Conservation (phyloP, 2,113 vertebrate species). For the Odocoileus hemionus region DNA sequence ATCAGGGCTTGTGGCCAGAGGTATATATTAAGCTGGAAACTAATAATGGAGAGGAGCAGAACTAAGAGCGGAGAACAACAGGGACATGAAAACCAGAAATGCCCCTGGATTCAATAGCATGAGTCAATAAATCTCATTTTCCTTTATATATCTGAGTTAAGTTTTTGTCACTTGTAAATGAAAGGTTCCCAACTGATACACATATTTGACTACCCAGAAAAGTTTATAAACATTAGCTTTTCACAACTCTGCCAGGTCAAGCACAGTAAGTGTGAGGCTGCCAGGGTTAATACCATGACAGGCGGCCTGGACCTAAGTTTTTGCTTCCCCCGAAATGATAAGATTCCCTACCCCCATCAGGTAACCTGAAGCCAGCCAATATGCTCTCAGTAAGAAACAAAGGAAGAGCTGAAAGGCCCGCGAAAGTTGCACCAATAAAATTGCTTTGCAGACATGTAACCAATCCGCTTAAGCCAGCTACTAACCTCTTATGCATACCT, state of each 20-base stretch:
- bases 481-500: too few species aligned
- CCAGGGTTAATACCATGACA: too few species aligned
- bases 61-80: neutral
- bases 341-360: too few species aligned
- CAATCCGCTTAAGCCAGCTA: too few species aligned
- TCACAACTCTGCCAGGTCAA: neutral
- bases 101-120: neutral
- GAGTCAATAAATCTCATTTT: neutral
- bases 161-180: neutral
- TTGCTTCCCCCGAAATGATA: too few species aligned
- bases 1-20: neutral
- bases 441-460: too few species aligned
- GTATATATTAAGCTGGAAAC: neutral
- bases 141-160: neutral
- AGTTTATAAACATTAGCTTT: neutral
- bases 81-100: neutral
- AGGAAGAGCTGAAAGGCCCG: too few species aligned
- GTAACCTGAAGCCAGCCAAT: too few species aligned
- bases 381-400: too few species aligned
- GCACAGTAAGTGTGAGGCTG: neutral
- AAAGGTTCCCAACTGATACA: neutral
- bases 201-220: neutral
- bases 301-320: too few species aligned
- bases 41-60: neutral
- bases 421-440: too few species aligned